Percentiles rank a stretch among this genome's conserved stretches.
These are phyloP conservation scores for Phodopus roborovskii DNA, from an alignment of 2,113 vertebrate species.

Conservation along the genomic window DNA sequence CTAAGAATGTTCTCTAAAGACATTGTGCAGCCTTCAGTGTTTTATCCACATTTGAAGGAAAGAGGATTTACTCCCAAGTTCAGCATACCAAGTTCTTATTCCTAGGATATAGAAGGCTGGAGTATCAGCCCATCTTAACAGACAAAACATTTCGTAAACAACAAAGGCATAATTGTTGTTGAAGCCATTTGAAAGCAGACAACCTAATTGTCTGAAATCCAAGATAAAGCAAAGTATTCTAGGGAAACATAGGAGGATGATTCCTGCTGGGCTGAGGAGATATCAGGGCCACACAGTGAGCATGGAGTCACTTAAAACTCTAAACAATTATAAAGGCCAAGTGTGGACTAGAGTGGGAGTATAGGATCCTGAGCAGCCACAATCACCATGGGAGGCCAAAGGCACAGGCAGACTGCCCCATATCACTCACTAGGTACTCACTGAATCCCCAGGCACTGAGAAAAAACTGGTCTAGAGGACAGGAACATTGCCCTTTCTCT, in stretches of 20 bases:
- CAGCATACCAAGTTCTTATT: neutral
- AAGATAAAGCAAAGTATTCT: neutral
- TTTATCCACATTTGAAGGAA: neutral
- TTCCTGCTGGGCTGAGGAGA: neutral
- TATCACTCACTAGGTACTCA: neutral
- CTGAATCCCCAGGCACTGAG: neutral
- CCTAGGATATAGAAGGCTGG: neutral
- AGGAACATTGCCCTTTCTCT: no score
- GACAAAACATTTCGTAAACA: neutral
- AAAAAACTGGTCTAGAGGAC: neutral
- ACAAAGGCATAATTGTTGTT: conserved; percentile 2
- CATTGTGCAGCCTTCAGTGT: neutral
- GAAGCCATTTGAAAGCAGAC: neutral
- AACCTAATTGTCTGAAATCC: neutral
- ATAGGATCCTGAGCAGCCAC: accelerated
- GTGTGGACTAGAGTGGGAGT: neutral
- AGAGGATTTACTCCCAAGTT: conserved; percentile 3
- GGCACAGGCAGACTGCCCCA: neutral
- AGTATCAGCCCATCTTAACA: neutral
- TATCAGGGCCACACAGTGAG: neutral
- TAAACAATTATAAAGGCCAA: neutral
- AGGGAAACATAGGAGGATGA: neutral
- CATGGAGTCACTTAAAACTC: neutral
- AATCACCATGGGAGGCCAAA: neutral
- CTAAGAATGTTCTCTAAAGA: neutral